phyloP scores from a whole-genome alignment of 2,113 vertebrate genomes.

The Amblyopsis rosae region DNA sequence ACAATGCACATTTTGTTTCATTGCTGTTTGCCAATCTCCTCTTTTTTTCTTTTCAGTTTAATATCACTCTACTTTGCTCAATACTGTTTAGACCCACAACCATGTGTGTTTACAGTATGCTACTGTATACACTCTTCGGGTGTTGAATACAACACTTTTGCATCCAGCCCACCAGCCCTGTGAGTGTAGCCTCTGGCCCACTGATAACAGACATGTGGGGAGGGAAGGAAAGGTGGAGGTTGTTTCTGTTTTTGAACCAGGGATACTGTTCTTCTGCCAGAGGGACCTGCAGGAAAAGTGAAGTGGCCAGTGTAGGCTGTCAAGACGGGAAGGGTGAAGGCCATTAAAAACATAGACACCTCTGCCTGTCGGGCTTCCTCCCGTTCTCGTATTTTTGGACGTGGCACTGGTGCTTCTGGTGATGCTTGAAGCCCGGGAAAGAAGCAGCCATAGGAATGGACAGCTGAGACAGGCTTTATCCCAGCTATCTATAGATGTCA shows the following conservation, averaged over 20 bases:
- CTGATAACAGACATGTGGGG: background rate
- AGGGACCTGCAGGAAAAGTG: background rate
- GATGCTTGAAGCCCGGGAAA: conserved; percentile 6
- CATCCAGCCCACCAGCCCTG: background rate
- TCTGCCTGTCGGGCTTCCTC: conserved; percentile 41
- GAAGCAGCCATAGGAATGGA: conserved; percentile 18
- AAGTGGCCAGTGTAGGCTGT: conserved; percentile 26
- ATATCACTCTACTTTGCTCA: background rate
- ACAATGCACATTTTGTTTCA: too few relatives aligned
- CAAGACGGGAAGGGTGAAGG: conserved; percentile 45
- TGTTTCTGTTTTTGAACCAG: background rate
- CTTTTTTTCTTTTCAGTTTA: background rate
- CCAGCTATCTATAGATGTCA: conserved; percentile 5
- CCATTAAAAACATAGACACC: conserved; percentile 51
- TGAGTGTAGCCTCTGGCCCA: background rate
- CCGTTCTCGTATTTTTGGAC: conserved; percentile 3
- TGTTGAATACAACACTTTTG: background rate
- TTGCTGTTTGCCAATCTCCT: background rate
- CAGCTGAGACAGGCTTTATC: conserved; percentile 26
- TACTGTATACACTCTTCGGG: background rate
- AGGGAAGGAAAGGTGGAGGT: background rate
- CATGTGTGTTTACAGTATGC: background rate
- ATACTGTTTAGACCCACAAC: background rate
- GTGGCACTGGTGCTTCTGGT: conserved; percentile 6
- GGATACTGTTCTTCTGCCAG: conserved; percentile 3